phyloP scores from a whole-genome alignment of 2,113 vertebrate species.

The Salvelinus fontinalis region DNA sequence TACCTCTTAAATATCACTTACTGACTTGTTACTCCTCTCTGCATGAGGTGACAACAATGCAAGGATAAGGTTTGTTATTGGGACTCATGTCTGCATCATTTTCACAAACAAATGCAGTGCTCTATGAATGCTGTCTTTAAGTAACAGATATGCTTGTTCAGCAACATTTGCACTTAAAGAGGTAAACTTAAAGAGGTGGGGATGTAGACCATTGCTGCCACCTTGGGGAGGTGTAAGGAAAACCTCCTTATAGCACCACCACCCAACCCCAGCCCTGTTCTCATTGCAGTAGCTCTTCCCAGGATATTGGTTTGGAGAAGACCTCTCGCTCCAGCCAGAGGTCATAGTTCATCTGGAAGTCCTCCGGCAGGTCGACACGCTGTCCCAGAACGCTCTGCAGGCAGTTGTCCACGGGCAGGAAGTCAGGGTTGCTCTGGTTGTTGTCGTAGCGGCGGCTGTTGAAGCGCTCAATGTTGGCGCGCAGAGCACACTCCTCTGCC shows the following conservation, averaged over 20 bases:
- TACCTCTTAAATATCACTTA: background rate
- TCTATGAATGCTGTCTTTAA: background rate
- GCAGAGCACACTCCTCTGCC: slow-evolving; percentile 93
- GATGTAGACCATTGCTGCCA: background rate
- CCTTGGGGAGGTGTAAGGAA: background rate
- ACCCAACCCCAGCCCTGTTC: background rate
- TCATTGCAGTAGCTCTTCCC: slow-evolving; percentile 97
- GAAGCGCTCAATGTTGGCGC: slow-evolving; percentile 96
- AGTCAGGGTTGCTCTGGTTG: slow-evolving; percentile 88
- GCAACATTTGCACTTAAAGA: background rate
- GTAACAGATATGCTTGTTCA: background rate
- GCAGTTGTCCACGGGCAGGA: slow-evolving; percentile 95
- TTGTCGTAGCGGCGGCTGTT: slow-evolving; percentile 93
- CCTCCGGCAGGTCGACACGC: slow-evolving; percentile 89
- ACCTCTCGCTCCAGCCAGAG: slow-evolving; percentile 97
- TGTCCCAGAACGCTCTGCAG: slow-evolving; percentile 98
- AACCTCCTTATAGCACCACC: background rate
- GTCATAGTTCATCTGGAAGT: slow-evolving; percentile 98
- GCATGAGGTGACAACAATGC: background rate
- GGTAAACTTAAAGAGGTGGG: background rate
- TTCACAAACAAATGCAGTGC: background rate
- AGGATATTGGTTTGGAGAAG: slow-evolving; percentile 96
- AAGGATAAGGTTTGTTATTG: background rate
- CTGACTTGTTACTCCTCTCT: background rate
- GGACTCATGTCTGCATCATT: background rate